These are phyloP conservation scores for Magallana nippona DNA, from an alignment of 2,888 invertebrate genomes.

Conservation along the genomic window DNA sequence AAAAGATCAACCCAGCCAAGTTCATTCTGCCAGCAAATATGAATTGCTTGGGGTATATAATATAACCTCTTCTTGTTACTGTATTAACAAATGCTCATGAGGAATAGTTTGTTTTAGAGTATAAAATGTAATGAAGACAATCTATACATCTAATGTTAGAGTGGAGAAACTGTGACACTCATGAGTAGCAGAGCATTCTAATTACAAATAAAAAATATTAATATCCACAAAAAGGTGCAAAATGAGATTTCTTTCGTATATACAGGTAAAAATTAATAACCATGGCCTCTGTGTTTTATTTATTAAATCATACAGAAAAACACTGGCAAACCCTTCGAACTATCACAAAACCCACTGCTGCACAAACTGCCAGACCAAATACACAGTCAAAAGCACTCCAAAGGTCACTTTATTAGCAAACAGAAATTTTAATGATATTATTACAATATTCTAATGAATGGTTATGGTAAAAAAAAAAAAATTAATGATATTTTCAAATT, in stretches of 20 bases:
- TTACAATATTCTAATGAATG: neutral
- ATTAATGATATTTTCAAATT: neutral
- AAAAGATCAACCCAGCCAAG: neutral
- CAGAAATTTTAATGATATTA: constrained; percentile 18
- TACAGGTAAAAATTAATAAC: neutral
- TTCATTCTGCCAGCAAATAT: neutral
- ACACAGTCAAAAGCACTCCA: constrained; percentile 7
- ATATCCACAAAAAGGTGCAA: constrained; percentile 12
- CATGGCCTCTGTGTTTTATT: neutral
- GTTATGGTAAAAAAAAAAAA: neutral
- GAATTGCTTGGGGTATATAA: neutral
- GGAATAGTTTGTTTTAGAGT: constrained; percentile 1
- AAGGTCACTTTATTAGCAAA: constrained; percentile 15
- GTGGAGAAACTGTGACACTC: neutral
- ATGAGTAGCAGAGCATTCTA: constrained; percentile 22
- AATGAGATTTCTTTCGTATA: neutral
- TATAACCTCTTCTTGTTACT: neutral
- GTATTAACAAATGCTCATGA: constrained; percentile 24
- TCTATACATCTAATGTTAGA: constrained; percentile 12
- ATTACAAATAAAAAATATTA: neutral
- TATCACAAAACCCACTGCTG: constrained; percentile 4
- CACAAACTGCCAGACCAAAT: neutral
- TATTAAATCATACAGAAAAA: neutral
- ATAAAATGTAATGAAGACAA: constrained; percentile 25
- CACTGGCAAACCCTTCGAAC: constrained; percentile 3